phyloP scores from a whole-genome alignment of 2,797 vertebrate genomes.

The Phrynocephalus vlangalii region DNA sequence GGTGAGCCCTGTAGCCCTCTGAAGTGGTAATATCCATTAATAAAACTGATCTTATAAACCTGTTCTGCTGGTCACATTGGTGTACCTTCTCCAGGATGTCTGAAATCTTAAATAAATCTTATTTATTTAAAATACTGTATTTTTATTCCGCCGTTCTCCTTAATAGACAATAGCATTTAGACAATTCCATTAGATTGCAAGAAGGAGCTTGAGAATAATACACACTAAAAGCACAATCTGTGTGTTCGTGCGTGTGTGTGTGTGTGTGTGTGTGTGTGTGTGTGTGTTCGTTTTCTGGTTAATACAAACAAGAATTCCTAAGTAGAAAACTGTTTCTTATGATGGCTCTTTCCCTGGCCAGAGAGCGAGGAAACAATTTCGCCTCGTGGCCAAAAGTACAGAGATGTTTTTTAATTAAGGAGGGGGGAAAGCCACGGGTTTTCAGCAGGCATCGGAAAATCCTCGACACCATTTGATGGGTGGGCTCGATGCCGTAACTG shows the following conservation, averaged over 20 bases:
- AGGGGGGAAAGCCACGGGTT: not conserved
- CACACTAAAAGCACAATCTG: no score
- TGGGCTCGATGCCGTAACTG: constrained; percentile 60
- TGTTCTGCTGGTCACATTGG: not conserved
- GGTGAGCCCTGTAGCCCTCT: no score
- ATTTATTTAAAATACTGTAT: no score
- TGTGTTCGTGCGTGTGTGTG: no score
- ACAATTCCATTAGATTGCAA: not conserved
- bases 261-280: not conserved
- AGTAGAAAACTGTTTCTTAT: not conserved
- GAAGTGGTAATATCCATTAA: not conserved
- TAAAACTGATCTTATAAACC: no score
- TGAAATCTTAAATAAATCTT: no score
- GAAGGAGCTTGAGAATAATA: not conserved
- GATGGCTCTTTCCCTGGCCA: no score
- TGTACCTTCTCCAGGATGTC: no score
- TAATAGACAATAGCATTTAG: no score
- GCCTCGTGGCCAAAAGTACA: constrained; percentile 47
- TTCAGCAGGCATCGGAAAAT: constrained; percentile 63
- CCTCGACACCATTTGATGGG: not conserved
- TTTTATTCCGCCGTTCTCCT: no score
- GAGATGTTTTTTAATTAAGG: not conserved
- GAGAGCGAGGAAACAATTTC: not conserved
- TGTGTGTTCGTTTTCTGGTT: not conserved
- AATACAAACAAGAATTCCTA: not conserved